Base-by-base conservation (phyloP, 2,113 vertebrate genomes). In the Sceloporus undulatus region DNA sequence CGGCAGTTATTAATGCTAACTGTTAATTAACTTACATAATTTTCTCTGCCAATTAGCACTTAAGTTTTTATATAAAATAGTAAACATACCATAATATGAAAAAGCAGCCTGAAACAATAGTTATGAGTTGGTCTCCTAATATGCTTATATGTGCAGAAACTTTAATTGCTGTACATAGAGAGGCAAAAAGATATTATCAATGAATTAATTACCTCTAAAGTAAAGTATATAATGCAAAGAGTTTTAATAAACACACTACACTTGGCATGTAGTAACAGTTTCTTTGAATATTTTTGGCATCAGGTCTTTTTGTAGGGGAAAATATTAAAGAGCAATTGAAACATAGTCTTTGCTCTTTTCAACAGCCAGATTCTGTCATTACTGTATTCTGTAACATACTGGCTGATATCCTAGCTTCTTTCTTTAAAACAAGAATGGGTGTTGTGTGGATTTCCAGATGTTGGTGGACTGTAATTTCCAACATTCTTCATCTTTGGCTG, bases 71-170 rank as follows among this genome's bases (percentile, higher is more conserved):
- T 14, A n/a, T 70, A 71, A 52, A n/a, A 71, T 52, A n/a, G 42
- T 62, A 70, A 83, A 71, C 56, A 21, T 18, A 21, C 82, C n/a
- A 13, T 73, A 75, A 25, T 75, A 76, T 38, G 65, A 40, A 85
- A 62, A 75, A 75, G 38, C 73, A 75, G 71, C 62, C 71, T 16
- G 71, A 8, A 85, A 62, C 59, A 62, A 76, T 85, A 34, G 74
- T 75, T 85, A 85, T 29, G 40, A 85, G 11, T n/a, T 71, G 40
- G 59, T 62, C 71, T 85, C 54, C 40, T 85, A 85, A 85, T 56
- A 71, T 75, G 34, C 83, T 85, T 73, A 85, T 85, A 85, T 76
- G 71, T 75, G 83, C 83, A 85, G 83, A 75, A 85, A 9, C n/a
- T 34, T 59, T 85, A 85, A 85, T 75, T 85, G 83, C 52, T 34